These are phyloP conservation scores for Drosophila villosipedis DNA, from an alignment of 2,888 invertebrate species.

Conservation along the genomic window DNA sequence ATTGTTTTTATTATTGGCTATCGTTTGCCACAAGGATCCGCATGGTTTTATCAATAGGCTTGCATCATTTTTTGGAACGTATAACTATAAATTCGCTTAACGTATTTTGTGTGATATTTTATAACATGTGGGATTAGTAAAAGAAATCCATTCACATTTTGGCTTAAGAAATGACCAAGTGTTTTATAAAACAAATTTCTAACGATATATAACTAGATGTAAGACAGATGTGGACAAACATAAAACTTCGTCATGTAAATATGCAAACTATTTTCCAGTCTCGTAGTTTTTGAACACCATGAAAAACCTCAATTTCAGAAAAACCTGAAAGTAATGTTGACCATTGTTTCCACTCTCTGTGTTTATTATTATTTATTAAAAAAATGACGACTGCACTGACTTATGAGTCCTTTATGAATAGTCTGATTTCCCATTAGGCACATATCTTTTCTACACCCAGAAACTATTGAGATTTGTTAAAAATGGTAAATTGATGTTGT, in stretches of 20 bases:
- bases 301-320: not conserved
- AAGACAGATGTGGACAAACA: not conserved
- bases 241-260: not conserved
- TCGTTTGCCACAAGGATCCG: constrained; percentile 3
- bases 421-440: not conserved
- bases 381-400: not conserved
- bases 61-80: not conserved
- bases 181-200: not conserved
- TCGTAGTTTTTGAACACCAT: not conserved
- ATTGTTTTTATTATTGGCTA: constrained; percentile 56
- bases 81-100: not conserved
- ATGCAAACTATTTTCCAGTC: not conserved
- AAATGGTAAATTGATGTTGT: not conserved
- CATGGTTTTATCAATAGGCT: constrained; percentile 14
- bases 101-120: not conserved
- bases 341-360: not conserved
- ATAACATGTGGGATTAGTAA: not conserved
- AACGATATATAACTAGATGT: not conserved
- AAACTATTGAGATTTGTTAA: not conserved
- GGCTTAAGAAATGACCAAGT: not conserved
- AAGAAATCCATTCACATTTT: not conserved
- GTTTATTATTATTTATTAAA: not conserved
- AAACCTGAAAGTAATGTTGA: not conserved
- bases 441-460: not conserved
- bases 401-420: not conserved